Conservation (phyloP, 2,888 invertebrate species). For the Cephalotes varians region DNA sequence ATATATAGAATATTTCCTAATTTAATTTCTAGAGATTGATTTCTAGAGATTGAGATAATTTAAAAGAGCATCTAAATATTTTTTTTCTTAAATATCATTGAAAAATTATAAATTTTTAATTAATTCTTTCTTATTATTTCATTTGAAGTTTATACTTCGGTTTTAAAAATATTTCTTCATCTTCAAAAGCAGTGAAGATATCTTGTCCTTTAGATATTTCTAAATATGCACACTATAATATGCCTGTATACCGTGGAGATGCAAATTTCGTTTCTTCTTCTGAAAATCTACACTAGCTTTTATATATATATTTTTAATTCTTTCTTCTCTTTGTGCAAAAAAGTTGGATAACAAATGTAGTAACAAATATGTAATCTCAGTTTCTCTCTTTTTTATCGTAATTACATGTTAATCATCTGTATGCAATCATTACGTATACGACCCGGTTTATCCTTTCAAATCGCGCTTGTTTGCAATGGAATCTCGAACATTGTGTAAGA, state of each 20-base stretch:
- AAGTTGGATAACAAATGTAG: neutral
- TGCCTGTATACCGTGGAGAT: neutral
- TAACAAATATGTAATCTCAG: neutral
- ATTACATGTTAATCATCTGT: neutral
- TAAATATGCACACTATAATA: neutral
- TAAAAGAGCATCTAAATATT: neutral
- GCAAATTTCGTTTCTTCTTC: neutral
- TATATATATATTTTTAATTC: neutral
- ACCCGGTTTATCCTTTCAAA: constrained; percentile 21
- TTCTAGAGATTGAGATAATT: neutral
- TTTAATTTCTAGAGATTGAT: neutral
- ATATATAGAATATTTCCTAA: neutral
- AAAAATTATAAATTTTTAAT: neutral
- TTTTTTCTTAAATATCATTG: neutral
- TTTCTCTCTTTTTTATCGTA: neutral
- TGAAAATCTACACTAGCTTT: neutral
- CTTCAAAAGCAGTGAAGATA: neutral
- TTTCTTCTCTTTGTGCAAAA: neutral
- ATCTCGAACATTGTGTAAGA: constrained; percentile 34
- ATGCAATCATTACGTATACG: constrained; percentile 1
- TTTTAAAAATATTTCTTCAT: neutral
- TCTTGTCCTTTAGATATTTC: neutral
- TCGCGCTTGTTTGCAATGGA: constrained; percentile 9
- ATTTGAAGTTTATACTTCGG: neutral
- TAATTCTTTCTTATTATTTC: neutral